These are phyloP conservation scores for Hystrix cristata DNA, from an alignment of 2,113 vertebrate species.

Conservation along the genomic window DNA sequence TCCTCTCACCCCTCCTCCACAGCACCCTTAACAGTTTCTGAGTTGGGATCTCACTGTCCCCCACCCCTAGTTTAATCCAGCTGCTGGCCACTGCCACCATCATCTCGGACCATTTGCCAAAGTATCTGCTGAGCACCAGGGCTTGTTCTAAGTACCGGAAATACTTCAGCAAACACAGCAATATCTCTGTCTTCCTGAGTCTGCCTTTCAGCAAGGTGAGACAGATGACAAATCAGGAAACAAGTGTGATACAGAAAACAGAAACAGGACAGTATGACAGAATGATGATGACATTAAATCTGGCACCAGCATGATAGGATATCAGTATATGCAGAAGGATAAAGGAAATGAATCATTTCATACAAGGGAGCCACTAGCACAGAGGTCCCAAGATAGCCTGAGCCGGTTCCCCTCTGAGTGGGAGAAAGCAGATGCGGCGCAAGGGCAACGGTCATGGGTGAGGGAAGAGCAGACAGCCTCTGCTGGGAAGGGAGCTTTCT, in stretches of 20 bases:
- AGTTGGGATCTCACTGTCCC: not conserved
- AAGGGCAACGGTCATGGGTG: not conserved
- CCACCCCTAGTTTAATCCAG: not conserved
- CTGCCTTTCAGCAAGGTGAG: not conserved
- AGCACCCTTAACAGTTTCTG: not conserved
- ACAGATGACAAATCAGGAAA: not conserved
- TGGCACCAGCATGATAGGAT: not conserved
- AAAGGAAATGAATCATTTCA: not conserved
- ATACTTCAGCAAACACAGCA: not conserved
- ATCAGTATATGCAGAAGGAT: not conserved
- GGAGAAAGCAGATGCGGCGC: not conserved
- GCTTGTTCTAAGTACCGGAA: not conserved
- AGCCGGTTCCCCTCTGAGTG: not conserved
- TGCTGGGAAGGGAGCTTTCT: not conserved
- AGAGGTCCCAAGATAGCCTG: not conserved
- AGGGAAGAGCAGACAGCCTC: not conserved
- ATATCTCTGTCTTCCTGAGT: not conserved
- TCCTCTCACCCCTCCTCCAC: not conserved
- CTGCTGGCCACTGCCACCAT: not conserved
- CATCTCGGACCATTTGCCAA: not conserved
- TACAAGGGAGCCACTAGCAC: not conserved
- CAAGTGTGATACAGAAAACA: not conserved
- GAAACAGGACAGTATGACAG: not conserved
- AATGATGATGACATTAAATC: not conserved
- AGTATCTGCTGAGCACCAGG: not conserved